These are phyloP conservation scores for Eurystomus gularis DNA, from an alignment of 2,113 vertebrate genomes.

Conservation along the genomic window DNA sequence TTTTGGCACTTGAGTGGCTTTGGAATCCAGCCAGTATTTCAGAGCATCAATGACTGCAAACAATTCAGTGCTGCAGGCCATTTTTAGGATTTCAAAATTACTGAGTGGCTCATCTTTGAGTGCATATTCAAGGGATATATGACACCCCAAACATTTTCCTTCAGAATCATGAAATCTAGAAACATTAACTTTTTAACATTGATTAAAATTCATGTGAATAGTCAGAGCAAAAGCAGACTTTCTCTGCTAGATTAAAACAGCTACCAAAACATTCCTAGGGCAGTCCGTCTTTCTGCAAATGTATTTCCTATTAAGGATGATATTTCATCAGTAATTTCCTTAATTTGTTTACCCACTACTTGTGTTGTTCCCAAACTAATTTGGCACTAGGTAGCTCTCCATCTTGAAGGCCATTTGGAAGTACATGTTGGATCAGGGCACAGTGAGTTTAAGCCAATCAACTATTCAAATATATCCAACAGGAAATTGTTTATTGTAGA, in stretches of 20 bases:
- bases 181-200: background rate
- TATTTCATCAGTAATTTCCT: background rate
- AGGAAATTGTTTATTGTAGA: background rate
- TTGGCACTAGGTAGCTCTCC: background rate
- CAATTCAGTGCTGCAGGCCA: background rate
- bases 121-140: background rate
- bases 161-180: background rate
- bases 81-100: background rate
- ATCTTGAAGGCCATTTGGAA: background rate
- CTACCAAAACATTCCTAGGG: background rate
- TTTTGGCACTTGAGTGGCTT: background rate
- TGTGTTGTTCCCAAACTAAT: background rate
- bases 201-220: background rate
- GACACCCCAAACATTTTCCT: background rate
- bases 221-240: background rate
- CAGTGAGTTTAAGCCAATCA: background rate
- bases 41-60: background rate
- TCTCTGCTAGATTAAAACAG: background rate
- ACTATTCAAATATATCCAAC: background rate
- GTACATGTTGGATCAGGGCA: background rate
- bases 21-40: slow-evolving; percentile 2
- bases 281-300: background rate
- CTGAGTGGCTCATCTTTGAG: background rate
- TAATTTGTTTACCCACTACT: background rate
- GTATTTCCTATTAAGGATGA: background rate